These are phyloP conservation scores for Melanaphis sacchari DNA, from an alignment of 1,140 invertebrate genomes.

Conservation along the genomic window DNA sequence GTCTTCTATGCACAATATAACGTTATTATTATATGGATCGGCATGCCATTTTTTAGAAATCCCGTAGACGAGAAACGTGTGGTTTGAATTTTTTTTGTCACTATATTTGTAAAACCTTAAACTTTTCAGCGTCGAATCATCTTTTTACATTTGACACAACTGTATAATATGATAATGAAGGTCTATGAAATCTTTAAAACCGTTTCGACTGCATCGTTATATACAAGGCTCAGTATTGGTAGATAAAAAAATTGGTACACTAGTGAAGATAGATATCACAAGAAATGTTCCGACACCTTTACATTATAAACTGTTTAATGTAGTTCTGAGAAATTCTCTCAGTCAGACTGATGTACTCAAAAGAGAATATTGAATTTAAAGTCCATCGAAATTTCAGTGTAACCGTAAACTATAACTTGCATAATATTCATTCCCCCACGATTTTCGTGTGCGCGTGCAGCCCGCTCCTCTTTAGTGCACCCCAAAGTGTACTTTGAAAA, in stretches of 20 bases:
- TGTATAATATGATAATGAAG: neutral
- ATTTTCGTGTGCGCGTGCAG: neutral
- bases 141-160: neutral
- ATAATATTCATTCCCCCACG: neutral
- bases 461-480: conserved; percentile 2
- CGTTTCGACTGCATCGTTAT: neutral
- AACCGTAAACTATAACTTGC: conserved; percentile 8
- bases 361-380: conserved; percentile 16
- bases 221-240: neutral
- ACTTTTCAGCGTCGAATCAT: neutral
- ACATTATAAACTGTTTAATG: neutral
- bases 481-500: conserved; percentile 31
- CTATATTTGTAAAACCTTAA: neutral
- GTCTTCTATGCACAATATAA: neutral
- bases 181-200: neutral
- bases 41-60: neutral
- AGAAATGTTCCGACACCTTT: neutral
- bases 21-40: neutral
- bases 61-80: neutral
- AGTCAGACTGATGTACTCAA: neutral
- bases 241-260: neutral
- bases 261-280: neutral
- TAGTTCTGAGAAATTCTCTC: neutral
- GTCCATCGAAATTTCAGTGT: conserved; percentile 19
- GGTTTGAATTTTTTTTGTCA: neutral